Percentiles rank a stretch among this genome's conserved stretches.
Evolutionary conservation across 2,888 invertebrate genomes (phyloP).

Genomic region (Meteorus colon): DNA sequence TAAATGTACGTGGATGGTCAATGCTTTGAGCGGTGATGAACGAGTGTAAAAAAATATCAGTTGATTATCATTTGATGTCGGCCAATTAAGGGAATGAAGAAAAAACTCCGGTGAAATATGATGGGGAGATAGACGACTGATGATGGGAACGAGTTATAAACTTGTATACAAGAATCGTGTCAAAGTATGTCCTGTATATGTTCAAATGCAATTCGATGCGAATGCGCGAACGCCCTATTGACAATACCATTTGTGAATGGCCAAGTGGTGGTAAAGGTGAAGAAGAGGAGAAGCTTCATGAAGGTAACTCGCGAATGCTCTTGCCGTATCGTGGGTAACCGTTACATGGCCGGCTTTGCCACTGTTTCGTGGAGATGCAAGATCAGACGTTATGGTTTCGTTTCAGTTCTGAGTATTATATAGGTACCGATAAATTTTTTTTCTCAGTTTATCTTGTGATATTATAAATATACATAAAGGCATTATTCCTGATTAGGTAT

Average conservation of each 20-base stretch:
- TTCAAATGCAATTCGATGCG: constrained; percentile 23
- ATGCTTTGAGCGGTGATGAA: neutral
- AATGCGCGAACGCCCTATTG: constrained; percentile 43
- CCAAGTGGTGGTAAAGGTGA: constrained; percentile 18
- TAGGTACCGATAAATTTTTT: neutral
- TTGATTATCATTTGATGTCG: neutral
- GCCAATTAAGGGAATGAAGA: neutral
- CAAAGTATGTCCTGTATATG: constrained; percentile 45
- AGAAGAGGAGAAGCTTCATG: constrained; percentile 24
- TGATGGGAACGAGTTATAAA: constrained; percentile 29
- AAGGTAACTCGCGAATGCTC: constrained; percentile 27
- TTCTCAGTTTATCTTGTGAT: neutral
- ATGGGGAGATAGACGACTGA: constrained; percentile 9
- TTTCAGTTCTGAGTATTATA: constrained; percentile 13
- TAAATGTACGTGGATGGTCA: neutral
- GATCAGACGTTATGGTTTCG: constrained; percentile 40
- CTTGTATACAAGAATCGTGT: constrained; percentile 51
- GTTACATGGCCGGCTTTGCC: constrained; percentile 70
- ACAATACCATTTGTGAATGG: constrained; percentile 58
- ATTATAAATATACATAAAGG: neutral
- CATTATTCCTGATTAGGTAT: neutral
- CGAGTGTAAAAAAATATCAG: neutral
- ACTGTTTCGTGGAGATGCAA: constrained; percentile 52
- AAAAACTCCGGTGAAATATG: neutral
- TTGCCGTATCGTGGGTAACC: constrained; percentile 55